phyloP scores from a whole-genome alignment of 1,140 invertebrate species.

The Drosophila santomea region DNA sequence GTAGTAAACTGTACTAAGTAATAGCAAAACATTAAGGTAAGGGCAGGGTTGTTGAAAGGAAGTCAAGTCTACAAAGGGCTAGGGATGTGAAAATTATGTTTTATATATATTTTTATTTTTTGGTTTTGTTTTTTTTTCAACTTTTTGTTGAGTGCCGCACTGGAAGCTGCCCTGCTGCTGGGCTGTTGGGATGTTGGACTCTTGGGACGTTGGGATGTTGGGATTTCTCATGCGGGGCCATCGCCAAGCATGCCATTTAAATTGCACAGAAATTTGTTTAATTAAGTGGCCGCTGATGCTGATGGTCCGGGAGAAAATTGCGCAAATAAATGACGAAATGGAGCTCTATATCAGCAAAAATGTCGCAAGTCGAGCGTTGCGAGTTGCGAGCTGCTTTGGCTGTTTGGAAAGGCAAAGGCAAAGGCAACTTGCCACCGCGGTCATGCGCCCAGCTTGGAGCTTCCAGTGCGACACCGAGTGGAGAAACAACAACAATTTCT shows the following conservation, averaged over 20 bases:
- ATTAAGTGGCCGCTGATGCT: conserved; percentile 66
- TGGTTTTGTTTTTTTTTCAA: conserved; percentile 26
- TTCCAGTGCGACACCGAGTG: conserved; percentile 63
- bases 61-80: conserved; percentile 56
- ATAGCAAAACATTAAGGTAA: conserved; percentile 75
- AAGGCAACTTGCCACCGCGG: conserved; percentile 10
- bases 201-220: background rate
- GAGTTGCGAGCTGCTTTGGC: conserved; percentile 11
- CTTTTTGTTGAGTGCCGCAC: conserved; percentile 46
- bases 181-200: conserved; percentile 2
- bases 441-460: conserved; percentile 36
- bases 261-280: conserved; percentile 77
- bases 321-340: conserved; percentile 66
- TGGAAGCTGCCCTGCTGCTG: conserved; percentile 48
- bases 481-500: conserved; percentile 83
- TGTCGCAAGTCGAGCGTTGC: conserved; percentile 39
- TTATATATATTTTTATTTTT: conserved; percentile 2
- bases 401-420: background rate
- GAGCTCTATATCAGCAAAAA: conserved; percentile 62
- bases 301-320: conserved; percentile 65
- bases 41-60: conserved; percentile 35
- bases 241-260: conserved; percentile 67
- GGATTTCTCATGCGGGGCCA: conserved; percentile 35
- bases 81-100: conserved; percentile 40
- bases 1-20: conserved; percentile 45